Evolutionary conservation across 2,113 vertebrate species (phyloP).

Genomic region (Tichodroma muraria): DNA sequence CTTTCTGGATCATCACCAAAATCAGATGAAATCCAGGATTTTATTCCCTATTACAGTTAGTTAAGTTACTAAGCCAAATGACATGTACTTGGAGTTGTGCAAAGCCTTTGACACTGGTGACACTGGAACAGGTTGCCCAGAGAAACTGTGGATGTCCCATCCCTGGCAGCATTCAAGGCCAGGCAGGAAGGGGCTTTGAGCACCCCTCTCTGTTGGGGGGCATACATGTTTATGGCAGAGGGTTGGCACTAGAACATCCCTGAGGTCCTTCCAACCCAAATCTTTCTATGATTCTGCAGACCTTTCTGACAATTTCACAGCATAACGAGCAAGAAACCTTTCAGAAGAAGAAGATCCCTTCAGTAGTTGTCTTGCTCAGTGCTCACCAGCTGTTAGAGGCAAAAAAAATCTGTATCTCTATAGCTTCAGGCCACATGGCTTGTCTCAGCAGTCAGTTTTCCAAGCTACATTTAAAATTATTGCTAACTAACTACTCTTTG

Average conservation of each 20-base stretch:
- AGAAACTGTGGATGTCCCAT: not conserved
- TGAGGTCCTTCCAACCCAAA: not conserved
- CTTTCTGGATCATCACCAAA: not conserved
- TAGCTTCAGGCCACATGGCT: not conserved
- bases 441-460: not conserved
- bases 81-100: not conserved
- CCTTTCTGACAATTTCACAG: not conserved
- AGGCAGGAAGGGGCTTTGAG: not conserved
- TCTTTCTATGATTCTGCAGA: not conserved
- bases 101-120: not conserved
- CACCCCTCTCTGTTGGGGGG: not conserved
- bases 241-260: not conserved
- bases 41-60: not conserved
- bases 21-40: not conserved
- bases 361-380: not conserved
- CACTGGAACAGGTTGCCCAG: not conserved
- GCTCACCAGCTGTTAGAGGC: not conserved
- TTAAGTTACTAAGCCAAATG: not conserved
- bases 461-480: not conserved
- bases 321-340: not conserved
- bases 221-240: not conserved
- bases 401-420: not conserved
- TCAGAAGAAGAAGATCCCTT: not conserved
- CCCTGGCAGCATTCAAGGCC: too few species aligned
- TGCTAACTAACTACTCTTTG: not conserved